Evolutionary conservation across 2,888 invertebrate genomes (phyloP).

Genomic region (Chloroclysta siterata): DNA sequence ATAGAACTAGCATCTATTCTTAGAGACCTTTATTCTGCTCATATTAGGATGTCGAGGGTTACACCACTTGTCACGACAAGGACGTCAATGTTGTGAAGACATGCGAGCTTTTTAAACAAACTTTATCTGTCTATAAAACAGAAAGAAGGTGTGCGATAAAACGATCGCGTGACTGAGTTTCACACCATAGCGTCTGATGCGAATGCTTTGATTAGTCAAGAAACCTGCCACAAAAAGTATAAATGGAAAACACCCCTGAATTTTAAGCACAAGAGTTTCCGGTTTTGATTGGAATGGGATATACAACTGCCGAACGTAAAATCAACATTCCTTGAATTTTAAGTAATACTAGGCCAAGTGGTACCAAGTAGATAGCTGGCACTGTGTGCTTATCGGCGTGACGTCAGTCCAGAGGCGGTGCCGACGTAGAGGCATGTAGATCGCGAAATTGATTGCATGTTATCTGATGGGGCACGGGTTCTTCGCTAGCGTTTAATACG

Average conservation of each 20-base stretch:
- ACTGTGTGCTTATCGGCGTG: conserved; percentile 77
- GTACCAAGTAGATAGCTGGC: conserved; percentile 78
- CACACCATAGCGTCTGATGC: conserved; percentile 68
- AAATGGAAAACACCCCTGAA: conserved; percentile 49
- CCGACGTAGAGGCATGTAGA: conserved; percentile 82
- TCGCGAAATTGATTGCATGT: conserved; percentile 84
- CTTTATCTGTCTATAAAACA: conserved; percentile 80
- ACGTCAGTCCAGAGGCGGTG: conserved; percentile 81
- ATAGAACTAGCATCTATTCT: conserved; percentile 35
- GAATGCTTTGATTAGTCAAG: conserved; percentile 77
- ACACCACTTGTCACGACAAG: conserved; percentile 77
- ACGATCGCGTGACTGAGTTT: conserved; percentile 79
- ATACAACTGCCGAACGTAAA: conserved; percentile 29
- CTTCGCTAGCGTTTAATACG: conserved; percentile 83
- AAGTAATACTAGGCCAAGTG: conserved; percentile 57
- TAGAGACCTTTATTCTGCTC: conserved; percentile 51
- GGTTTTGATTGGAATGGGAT: conserved; percentile 29
- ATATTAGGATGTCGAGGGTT: conserved; percentile 68
- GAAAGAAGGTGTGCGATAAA: conserved; percentile 82
- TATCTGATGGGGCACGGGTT: conserved; percentile 83
- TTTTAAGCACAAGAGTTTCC: conserved; percentile 17
- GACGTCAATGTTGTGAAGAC: conserved; percentile 75
- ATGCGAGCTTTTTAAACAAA: conserved; percentile 82
- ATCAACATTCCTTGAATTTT: conserved; percentile 49
- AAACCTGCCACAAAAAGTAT: conserved; percentile 52